Evolutionary conservation across 2,797 vertebrate genomes (phyloP), one percentile per base, ranked within the genome.

Genomic region (Pyrocephalus nanus): DNA sequence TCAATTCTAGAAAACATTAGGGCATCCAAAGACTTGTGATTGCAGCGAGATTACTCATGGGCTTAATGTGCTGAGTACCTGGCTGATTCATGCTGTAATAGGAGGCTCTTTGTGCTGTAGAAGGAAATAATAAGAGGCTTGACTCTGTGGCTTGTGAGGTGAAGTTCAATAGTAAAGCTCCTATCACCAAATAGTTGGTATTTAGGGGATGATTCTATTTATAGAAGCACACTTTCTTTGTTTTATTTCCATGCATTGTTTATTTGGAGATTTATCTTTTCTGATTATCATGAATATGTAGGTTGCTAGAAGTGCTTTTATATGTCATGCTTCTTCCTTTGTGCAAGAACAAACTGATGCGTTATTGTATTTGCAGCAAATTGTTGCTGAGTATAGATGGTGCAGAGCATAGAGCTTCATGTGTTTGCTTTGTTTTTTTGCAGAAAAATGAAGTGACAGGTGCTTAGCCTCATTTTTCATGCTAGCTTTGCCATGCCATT

Each of bases 401-500:
- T 81, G 70, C 88, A 82, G 65, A 83, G 91, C 86, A 79, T 47
- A 50, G 69, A 48, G 55, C 73, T 96, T 94, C 75, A 54, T 91
- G 83, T 83, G 75, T 95, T 93, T 89, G 79, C 90, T 96, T 97
- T 96, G 85, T 96, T 96, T 97, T 88, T 87, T 90, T 92, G 91
- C 91, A 96, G 86, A 91, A 96, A 96, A 96, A 90, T 91, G 86
- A 95, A 96, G 95, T 94, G 96, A 97, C 96, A 97, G 95, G 96
- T 95, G 96, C 96, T 96, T 97, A 96, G 94, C 97, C 92, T 96
- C 95, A 93, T 96, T 97, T 96, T 95, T 97, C 96, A 94, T 93
- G 92, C 92, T 96, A 88, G 87, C 91, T 97, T 97, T 95, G 95
- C 92, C 34, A 82, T 96, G 93, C 97, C 93, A 86, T 97, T 97